These are phyloP conservation scores for Drosophila lutescens DNA, from an alignment of 2,888 invertebrate genomes.

Conservation along the genomic window DNA sequence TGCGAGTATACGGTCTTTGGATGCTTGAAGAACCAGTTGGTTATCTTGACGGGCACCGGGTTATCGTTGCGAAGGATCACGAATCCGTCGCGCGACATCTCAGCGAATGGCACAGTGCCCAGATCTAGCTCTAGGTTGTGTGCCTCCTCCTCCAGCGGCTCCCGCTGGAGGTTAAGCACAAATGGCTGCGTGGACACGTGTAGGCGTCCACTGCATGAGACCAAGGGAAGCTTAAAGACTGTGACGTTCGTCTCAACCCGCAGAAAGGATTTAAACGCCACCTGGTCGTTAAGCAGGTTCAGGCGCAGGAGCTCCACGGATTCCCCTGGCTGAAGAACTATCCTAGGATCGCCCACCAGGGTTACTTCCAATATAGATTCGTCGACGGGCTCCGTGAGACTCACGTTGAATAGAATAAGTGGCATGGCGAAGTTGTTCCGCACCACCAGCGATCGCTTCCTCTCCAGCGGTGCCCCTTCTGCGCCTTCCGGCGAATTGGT, in stretches of 20 bases:
- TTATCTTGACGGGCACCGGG: constrained; percentile 81
- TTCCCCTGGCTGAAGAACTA: constrained; percentile 76
- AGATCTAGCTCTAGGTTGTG: constrained; percentile 81
- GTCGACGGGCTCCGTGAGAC: constrained; percentile 85
- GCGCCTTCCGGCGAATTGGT: constrained; percentile 67
- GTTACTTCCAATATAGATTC: constrained; percentile 56
- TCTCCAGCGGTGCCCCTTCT: constrained; percentile 46
- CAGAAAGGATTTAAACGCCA: constrained; percentile 73
- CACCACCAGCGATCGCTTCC: constrained; percentile 86
- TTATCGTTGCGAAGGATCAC: constrained; percentile 82
- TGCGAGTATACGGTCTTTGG: constrained; percentile 79
- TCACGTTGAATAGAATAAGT: constrained; percentile 89
- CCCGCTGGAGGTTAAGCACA: constrained; percentile 30
- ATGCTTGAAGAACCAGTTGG: constrained; percentile 81
- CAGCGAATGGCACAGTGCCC: constrained; percentile 82
- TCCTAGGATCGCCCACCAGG: constrained; percentile 21
- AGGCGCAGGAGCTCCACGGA: constrained; percentile 76
- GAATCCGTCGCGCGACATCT: constrained; percentile 80
- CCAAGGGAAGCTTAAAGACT: constrained; percentile 85
- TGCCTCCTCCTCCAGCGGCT: constrained; percentile 14
- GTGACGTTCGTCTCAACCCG: constrained; percentile 85
- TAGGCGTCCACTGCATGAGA: constrained; percentile 85
- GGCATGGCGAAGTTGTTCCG: constrained; percentile 90
- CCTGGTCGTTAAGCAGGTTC: constrained; percentile 72
- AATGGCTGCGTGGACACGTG: constrained; percentile 78